Percentiles rank a stretch among this genome's conserved stretches.
Evolutionary conservation across 2,888 invertebrate species (phyloP).

Genomic region (Sarcophaga carnaria): DNA sequence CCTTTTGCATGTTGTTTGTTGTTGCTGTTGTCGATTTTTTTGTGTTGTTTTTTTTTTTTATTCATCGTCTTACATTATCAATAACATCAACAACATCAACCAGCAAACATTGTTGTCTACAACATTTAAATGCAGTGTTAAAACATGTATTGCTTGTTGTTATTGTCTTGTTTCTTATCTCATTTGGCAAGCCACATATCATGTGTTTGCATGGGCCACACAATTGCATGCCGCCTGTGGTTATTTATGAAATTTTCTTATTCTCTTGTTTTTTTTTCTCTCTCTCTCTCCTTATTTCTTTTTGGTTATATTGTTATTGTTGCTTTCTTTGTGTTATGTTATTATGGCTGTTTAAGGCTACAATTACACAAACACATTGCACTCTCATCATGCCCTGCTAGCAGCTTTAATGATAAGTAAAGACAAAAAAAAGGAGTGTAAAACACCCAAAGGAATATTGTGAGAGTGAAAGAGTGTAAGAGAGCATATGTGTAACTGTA

Average conservation of each 20-base stretch:
- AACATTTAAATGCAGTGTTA: conserved; percentile 29
- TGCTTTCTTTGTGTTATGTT: conserved; percentile 46
- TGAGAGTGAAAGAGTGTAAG: neutral
- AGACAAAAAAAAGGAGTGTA: conserved; percentile 30
- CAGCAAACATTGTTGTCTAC: neutral
- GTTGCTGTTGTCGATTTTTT: conserved; percentile 20
- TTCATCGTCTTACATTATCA: neutral
- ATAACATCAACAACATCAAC: neutral
- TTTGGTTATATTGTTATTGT: conserved; percentile 46
- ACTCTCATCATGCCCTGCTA: conserved; percentile 32
- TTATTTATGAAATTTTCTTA: conserved; percentile 68
- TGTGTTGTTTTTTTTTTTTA: conserved; percentile 47
- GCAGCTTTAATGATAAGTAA: neutral
- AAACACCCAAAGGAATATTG: conserved; percentile 14
- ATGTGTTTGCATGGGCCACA: conserved; percentile 49
- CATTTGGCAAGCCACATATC: conserved; percentile 70
- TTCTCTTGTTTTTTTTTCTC: conserved; percentile 8
- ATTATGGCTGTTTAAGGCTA: conserved; percentile 62
- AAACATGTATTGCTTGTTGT: conserved; percentile 65
- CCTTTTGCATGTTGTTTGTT: conserved; percentile 31
- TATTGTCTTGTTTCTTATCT: conserved; percentile 70
- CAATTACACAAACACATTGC: conserved; percentile 60
- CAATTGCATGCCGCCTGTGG: conserved; percentile 75
- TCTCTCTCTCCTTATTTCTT: conserved; percentile 26
- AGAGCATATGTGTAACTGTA: neutral